Evolutionary conservation across 2,888 invertebrate genomes (phyloP).

Genomic region (Tetheella fluctuosa): DNA sequence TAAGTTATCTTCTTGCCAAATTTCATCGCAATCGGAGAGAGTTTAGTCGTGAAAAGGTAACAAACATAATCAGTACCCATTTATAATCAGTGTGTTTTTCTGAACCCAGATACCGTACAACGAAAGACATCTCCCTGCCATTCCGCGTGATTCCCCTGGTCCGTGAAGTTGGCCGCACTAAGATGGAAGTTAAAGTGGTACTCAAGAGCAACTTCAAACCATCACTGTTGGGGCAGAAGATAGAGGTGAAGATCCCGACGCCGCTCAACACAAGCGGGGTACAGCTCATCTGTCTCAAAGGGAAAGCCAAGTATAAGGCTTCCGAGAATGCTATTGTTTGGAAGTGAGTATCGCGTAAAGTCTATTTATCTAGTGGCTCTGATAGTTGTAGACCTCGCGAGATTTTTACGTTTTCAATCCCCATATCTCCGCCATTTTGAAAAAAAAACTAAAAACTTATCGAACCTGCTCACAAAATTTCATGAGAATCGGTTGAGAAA

Average conservation of each 20-base stretch:
- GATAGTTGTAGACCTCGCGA: too few species aligned
- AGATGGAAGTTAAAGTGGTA: conserved; percentile 99
- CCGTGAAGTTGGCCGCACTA: conserved; percentile 98
- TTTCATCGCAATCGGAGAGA: too few species aligned
- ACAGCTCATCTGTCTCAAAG: conserved; percentile 99
- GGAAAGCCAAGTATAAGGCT: conserved; percentile 99
- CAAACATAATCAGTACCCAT: too few species aligned
- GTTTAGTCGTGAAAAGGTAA: too few species aligned
- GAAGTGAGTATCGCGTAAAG: conserved; percentile 87
- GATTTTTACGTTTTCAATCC: too few species aligned
- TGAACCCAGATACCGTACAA: conserved; percentile 94
- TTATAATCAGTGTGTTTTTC: too few species aligned
- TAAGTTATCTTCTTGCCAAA: too few species aligned
- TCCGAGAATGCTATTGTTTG: conserved; percentile 99
- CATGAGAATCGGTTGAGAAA: too few species aligned
- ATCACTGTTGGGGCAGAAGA: conserved; percentile 98
- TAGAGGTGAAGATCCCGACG: conserved; percentile 99
- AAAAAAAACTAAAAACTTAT: too few species aligned
- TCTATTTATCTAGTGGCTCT: too few species aligned
- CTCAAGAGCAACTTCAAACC: conserved; percentile 99
- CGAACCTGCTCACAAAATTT: too few species aligned
- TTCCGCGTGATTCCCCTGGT: conserved; percentile 99
- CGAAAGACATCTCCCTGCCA: conserved; percentile 99
- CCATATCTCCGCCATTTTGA: too few species aligned
- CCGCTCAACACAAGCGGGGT: conserved; percentile 99